These are phyloP conservation scores for Ptychoptera contaminata DNA, from an alignment of 2,888 invertebrate genomes.

Conservation along the genomic window DNA sequence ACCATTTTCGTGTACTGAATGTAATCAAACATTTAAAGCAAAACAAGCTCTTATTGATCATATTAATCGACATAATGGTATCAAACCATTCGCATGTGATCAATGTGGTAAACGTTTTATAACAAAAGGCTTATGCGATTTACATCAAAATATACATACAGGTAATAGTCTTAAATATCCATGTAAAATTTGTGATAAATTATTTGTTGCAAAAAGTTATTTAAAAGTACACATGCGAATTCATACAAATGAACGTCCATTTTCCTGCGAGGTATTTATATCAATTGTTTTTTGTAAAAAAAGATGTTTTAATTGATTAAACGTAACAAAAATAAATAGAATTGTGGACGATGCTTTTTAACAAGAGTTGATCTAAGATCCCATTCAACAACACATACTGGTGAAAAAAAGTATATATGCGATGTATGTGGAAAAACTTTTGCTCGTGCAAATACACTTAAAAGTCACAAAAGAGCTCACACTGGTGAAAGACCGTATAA, in stretches of 20 bases:
- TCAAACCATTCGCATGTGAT: constrained; percentile 42
- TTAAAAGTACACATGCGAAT: constrained; percentile 40
- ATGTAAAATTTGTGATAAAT: constrained; percentile 40
- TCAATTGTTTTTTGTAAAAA: constrained; percentile 3
- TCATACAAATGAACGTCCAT: constrained; percentile 43
- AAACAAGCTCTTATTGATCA: constrained; percentile 43
- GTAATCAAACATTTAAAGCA: constrained; percentile 40
- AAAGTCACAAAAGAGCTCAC: constrained; percentile 40
- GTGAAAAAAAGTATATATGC: constrained; percentile 43
- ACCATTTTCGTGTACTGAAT: constrained; percentile 39
- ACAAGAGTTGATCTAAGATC: constrained; percentile 41
- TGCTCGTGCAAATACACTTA: constrained; percentile 39
- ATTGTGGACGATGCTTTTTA: constrained; percentile 41
- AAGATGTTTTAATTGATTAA: not conserved
- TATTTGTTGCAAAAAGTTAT: constrained; percentile 44
- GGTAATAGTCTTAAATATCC: constrained; percentile 30
- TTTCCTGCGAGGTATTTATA: constrained; percentile 38
- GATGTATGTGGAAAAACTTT: constrained; percentile 45
- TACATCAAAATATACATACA: not conserved
- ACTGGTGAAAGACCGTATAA: constrained; percentile 41
- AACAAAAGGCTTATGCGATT: constrained; percentile 30
- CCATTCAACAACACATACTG: constrained; percentile 44
- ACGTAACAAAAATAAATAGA: constrained; percentile 13
- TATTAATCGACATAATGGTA: constrained; percentile 41
- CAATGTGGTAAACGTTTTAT: constrained; percentile 41